Evolutionary conservation across 2,888 invertebrate species (phyloP), one percentile per base, ranked within the genome.

Genomic region (Bembecia ichneumoniformis): DNA sequence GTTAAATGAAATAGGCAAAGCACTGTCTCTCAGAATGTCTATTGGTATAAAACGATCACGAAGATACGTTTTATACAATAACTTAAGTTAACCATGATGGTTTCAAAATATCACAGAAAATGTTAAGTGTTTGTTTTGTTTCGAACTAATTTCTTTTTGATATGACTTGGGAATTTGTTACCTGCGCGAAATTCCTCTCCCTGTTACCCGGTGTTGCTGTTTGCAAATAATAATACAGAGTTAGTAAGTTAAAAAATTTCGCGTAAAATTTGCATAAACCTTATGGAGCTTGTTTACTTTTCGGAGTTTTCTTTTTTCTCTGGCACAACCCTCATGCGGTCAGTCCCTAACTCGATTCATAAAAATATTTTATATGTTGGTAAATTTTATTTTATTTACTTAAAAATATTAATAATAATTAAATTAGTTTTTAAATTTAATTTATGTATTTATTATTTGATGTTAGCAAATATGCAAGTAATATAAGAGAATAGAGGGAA

Each of bases 191-290:
- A 2, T 14, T 14, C 13, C 49, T 36, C 34, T 68, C 61, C n/a
- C n/a, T n/a, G n/a, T n/a, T n/a, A n/a, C n/a, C n/a, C n/a, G n/a
- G n/a, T n/a, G n/a, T n/a, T n/a, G 76, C 73, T 82, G 78, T 80
- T 82, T 68, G 68, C 71, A 79, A 81, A 80, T 77, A 80, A 82
- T 77, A 77, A 75, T 64, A 74, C 75, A 75, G 71, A 73, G 68
- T 76, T 69, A 70, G 72, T 58, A 78, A 83, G 76, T 81, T 77
- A 70, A 79, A 82, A 80, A 75, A 57, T 71, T 63, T 73, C 70
- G 66, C 76, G 74, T 75, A 66, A 77, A 80, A 84, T 86, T 84
- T 78, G 68, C 84, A 82, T 86, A 84, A 82, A 79, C 78, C 80
- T 77, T 66, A 69, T 66, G 65, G 59, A 67, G 69, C 68, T 64